Conservation (phyloP, 2,888 invertebrate species). For the Nomada lathburiana region DNA sequence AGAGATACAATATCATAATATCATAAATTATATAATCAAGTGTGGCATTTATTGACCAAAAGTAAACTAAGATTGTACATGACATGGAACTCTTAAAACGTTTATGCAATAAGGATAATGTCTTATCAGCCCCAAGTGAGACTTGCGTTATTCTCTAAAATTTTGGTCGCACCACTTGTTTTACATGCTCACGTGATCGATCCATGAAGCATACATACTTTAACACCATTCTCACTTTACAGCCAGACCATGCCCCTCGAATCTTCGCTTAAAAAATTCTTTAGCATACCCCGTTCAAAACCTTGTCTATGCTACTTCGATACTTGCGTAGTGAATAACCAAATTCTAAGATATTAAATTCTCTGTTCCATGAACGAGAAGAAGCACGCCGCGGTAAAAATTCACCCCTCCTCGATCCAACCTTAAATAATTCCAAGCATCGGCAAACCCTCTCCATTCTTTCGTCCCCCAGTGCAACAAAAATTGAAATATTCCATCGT, state of each 20-base stretch:
- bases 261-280: neutral
- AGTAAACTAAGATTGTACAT: too few relatives aligned
- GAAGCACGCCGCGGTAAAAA: neutral
- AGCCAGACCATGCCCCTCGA: constrained; percentile 1
- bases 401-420: neutral
- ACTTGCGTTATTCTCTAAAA: too few relatives aligned
- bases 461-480: too few relatives aligned
- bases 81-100: too few relatives aligned
- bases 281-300: neutral
- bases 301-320: neutral
- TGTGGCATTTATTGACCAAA: too few relatives aligned
- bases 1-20: too few relatives aligned
- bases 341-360: neutral
- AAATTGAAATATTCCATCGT: constrained; percentile 34
- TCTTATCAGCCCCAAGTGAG: neutral
- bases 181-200: neutral
- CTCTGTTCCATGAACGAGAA: neutral
- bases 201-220: constrained; percentile 10
- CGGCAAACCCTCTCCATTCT: neutral
- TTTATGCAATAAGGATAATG: too few relatives aligned
- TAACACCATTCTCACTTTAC: constrained; percentile 2
- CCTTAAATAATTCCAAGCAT: neutral
- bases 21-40: too few relatives aligned
- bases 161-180: neutral
- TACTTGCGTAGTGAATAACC: neutral